Base-by-base conservation (phyloP, 2,797 vertebrate genomes). In the Rhabdophis nuchalis region DNA sequence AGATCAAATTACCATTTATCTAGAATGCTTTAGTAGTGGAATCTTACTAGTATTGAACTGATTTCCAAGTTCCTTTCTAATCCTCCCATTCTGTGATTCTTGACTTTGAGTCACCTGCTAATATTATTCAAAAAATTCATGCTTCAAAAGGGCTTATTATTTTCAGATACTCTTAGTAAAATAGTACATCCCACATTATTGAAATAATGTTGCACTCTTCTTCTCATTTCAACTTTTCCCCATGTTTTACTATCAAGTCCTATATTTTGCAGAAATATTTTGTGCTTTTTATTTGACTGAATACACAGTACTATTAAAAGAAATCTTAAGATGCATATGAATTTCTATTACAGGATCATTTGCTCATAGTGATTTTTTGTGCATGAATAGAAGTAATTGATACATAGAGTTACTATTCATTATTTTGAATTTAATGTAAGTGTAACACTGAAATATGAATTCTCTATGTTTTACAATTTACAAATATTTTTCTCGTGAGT, bases 41-140 rank as follows among this genome's bases (percentile, higher is more conserved):
- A 41, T 77, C 36, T 11, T 77, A 72, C 32, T 36, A 41, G 9
- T 23, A 41, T 20, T 41, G 36, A 20, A 36, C 18, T 82, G 72
- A 82, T 82, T 23, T 82, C 36, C 9, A 82, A 20, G 36, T 46
- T 82, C 36, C 36, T 82, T 77, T 41, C 68, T 41, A 41, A 77
- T 77, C 32, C 16, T 41, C 25, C 36, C 4, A 82, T 41, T 23
- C 36, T 82, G 36, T 25, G 72, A 82, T 82, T 82, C 60, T 95
- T 68, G 88, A 93, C 87, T 93, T 57, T 27, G 82, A 87, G 41
- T 1, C 29, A 86, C 16, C 12, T 36, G 54, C 50, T 93, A 9
- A 86, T 23, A 5, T 29, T 92, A 13, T 86, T 94, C 94, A 82
- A 5, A 64, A 72, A 57, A 82, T 0, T 57, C 16, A n/a, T 54